Conservation (phyloP, 2,113 vertebrate species). For the Oncorhynchus nerka region DNA sequence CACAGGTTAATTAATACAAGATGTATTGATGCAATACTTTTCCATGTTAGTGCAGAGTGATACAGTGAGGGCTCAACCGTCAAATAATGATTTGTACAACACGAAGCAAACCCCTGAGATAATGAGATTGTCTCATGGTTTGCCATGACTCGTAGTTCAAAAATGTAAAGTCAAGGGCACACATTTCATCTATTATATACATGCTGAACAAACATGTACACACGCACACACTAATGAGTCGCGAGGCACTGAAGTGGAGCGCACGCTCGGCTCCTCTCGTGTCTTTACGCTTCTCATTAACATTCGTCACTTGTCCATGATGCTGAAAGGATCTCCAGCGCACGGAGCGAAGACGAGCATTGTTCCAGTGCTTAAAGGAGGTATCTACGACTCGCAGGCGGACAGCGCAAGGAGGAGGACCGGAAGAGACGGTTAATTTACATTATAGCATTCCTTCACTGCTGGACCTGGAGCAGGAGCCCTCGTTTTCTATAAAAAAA, state of each 20-base stretch:
- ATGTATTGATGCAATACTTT: background rate
- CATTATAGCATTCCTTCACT: slow-evolving; percentile 71
- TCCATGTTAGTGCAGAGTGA: background rate
- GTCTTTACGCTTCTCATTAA: slow-evolving; percentile 57
- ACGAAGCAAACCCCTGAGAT: background rate
- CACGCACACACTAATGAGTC: background rate
- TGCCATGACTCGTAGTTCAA: background rate
- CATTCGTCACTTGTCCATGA: slow-evolving; percentile 76
- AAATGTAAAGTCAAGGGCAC: background rate
- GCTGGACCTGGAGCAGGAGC: slow-evolving; percentile 51
- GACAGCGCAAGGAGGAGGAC: slow-evolving; percentile 63
- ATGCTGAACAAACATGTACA: background rate
- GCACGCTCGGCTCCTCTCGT: slow-evolving; percentile 55
- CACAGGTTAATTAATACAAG: background rate
- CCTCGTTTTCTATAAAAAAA: slow-evolving; percentile 31
- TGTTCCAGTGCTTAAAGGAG: slow-evolving; percentile 70
- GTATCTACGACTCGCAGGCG: slow-evolving; percentile 68
- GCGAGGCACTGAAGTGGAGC: background rate
- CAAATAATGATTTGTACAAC: background rate
- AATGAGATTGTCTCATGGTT: background rate
- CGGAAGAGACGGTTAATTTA: slow-evolving; percentile 50
- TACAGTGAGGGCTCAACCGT: background rate
- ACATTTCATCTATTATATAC: background rate
- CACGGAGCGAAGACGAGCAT: slow-evolving; percentile 58
- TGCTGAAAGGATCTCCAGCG: slow-evolving; percentile 70